Evolutionary conservation across 2,113 vertebrate genomes (phyloP).

Genomic region (Epinephelus cyanopodus): DNA sequence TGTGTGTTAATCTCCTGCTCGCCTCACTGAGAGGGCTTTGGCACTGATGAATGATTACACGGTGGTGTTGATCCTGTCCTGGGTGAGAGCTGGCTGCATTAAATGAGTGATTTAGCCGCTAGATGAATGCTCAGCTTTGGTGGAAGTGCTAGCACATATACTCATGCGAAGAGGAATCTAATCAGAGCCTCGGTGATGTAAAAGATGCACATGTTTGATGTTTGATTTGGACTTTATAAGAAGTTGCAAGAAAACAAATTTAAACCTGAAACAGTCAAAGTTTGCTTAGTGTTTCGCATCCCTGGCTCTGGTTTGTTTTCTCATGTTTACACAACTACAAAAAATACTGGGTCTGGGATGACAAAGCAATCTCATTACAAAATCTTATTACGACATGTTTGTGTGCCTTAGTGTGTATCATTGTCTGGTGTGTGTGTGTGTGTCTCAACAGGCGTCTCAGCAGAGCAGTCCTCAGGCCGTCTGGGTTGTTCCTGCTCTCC

Average conservation of each 20-base stretch:
- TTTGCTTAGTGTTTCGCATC: constrained; percentile 23
- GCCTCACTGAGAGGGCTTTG: constrained; percentile 57
- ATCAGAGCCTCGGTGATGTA: constrained; percentile 61
- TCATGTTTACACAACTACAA: constrained; percentile 1
- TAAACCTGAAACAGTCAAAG: neutral
- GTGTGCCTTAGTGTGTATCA: neutral
- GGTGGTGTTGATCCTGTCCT: constrained; percentile 65
- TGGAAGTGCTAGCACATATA: constrained; percentile 41
- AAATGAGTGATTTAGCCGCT: constrained; percentile 46
- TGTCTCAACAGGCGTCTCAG: constrained; percentile 89
- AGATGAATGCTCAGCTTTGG: constrained; percentile 57
- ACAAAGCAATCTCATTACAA: neutral
- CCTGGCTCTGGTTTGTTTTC: constrained; percentile 50
- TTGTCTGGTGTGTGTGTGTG: constrained; percentile 24
- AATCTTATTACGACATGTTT: constrained; percentile 7
- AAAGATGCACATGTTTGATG: constrained; percentile 17
- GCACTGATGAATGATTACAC: constrained; percentile 62
- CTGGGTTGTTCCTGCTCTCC: constrained; percentile 97
- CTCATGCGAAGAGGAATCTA: constrained; percentile 21
- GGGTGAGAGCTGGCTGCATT: constrained; percentile 39
- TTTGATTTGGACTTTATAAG: constrained; percentile 8
- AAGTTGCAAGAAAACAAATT: neutral
- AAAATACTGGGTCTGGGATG: constrained; percentile 25
- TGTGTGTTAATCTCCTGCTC: constrained; percentile 64
- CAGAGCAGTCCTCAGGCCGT: constrained; percentile 95